A percentile compares a stretch with the other conserved stretches of the same genome.
Conservation (phyloP, 1,140 invertebrate genomes). For the Diabrotica virgifera region DNA sequence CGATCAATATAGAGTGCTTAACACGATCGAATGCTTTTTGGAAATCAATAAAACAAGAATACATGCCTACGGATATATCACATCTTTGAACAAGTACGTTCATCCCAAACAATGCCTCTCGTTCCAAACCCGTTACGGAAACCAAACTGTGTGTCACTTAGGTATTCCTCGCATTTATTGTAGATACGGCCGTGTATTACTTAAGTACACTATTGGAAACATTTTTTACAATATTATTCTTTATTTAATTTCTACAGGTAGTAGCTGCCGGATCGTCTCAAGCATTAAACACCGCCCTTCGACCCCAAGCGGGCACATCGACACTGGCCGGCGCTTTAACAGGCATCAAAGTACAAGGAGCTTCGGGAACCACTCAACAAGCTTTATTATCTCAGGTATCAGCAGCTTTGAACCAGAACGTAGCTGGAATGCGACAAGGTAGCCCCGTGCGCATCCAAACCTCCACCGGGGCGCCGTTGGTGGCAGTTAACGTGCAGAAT, state of each 20-base stretch:
- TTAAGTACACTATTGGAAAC: no score
- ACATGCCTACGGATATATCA: no score
- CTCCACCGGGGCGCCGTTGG: slow-evolving; percentile 48
- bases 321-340: slow-evolving; percentile 47
- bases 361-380: slow-evolving; percentile 45
- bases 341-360: slow-evolving; percentile 51
- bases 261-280: slow-evolving; percentile 52
- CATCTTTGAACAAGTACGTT: no score
- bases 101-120: no score
- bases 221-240: background rate
- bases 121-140: no score
- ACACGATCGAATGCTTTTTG: no score
- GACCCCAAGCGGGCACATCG: slow-evolving; percentile 44
- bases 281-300: slow-evolving; percentile 49
- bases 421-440: slow-evolving; percentile 40
- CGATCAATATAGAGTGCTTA: no score
- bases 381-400: slow-evolving; percentile 49
- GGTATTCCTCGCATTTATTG: no score
- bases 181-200: no score
- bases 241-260: slow-evolving; percentile 42
- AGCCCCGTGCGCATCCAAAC: slow-evolving; percentile 53
- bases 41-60: no score
- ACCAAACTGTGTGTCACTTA: no score
- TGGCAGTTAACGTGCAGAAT: slow-evolving; percentile 51
- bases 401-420: slow-evolving; percentile 48